Evolutionary conservation across 2,888 invertebrate species (phyloP).

Genomic region (Megamerina dolium): DNA sequence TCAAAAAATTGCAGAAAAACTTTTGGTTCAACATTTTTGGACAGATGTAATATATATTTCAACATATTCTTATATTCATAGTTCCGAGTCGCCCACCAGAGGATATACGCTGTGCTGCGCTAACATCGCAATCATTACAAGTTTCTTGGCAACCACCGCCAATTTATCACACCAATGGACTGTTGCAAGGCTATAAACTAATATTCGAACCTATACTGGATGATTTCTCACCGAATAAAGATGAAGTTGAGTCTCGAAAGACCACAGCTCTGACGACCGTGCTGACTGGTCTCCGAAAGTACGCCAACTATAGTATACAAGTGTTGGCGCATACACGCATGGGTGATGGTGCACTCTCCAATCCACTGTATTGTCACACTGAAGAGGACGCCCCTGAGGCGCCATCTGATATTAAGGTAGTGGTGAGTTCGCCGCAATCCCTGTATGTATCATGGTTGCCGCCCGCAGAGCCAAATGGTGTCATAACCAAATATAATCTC

Average conservation of each 20-base stretch:
- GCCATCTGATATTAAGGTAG: constrained; percentile 73
- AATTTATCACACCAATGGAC: constrained; percentile 65
- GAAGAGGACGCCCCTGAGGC: constrained; percentile 77
- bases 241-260: constrained; percentile 58
- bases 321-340: constrained; percentile 72
- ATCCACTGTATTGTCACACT: constrained; percentile 65
- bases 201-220: constrained; percentile 62
- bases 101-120: constrained; percentile 67
- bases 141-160: constrained; percentile 77
- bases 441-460: constrained; percentile 73
- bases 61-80: no score
- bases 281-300: constrained; percentile 65
- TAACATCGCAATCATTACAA: constrained; percentile 70
- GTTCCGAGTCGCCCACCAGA: constrained; percentile 75
- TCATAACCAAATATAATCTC: constrained; percentile 68
- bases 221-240: constrained; percentile 51
- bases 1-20: no score
- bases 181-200: constrained; percentile 69
- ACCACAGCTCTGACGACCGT: constrained; percentile 65
- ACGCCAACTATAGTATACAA: constrained; percentile 75
- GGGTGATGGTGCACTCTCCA: constrained; percentile 67
- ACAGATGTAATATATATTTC: no score
- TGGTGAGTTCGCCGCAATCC: constrained; percentile 67
- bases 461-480: constrained; percentile 68
- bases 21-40: no score